Percentiles rank a stretch among this genome's conserved stretches.
phyloP scores from a whole-genome alignment of 2,888 invertebrate species.

The Eupithecia centaureata region DNA sequence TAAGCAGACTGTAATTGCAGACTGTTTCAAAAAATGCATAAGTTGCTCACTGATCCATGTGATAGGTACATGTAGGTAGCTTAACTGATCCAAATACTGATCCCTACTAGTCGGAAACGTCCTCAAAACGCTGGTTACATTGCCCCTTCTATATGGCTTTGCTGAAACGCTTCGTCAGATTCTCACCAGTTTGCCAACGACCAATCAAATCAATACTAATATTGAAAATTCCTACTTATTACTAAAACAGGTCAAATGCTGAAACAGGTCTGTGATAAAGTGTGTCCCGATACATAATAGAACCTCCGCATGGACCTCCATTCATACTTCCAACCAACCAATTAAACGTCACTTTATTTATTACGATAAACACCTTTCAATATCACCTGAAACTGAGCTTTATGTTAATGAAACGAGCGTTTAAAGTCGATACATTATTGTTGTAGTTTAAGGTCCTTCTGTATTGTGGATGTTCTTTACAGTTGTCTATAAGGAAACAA shows the following conservation, averaged over 20 bases:
- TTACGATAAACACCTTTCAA: background rate
- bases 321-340: conserved; percentile 41
- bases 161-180: no score
- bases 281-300: conserved; percentile 26
- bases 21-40: no score
- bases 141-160: no score
- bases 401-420: background rate
- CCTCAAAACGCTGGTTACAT: no score
- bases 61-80: no score
- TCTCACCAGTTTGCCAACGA: background rate
- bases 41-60: no score
- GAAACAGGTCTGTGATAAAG: conserved; percentile 19
- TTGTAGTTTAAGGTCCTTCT: conserved; percentile 15
- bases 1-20: no score
- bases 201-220: background rate
- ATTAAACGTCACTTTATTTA: conserved; percentile 23
- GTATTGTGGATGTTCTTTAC: conserved; percentile 29
- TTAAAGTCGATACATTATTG: conserved; percentile 14
- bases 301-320: conserved; percentile 47
- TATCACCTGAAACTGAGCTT: conserved; percentile 10
- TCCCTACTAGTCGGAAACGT: no score
- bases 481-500: conserved; percentile 49
- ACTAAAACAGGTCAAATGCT: conserved; percentile 6
- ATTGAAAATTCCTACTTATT: background rate
- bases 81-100: no score